Base-by-base conservation (phyloP, 2,113 vertebrate genomes). In the Ammodytes dubius region DNA sequence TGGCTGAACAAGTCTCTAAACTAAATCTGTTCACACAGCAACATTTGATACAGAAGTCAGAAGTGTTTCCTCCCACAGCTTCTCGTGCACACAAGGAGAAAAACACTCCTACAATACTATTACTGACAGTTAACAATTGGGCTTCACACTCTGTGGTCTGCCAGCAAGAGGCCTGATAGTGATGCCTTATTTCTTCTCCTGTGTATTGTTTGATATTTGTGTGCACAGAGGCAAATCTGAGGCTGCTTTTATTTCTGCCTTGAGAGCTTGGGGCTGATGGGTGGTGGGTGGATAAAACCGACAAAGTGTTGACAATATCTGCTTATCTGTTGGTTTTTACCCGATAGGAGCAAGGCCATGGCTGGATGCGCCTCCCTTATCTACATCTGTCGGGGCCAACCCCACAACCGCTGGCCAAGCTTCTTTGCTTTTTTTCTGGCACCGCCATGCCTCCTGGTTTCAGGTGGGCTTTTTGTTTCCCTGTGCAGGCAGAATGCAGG, bases 251-350 rank as follows among this genome's bases (percentile, higher is more conserved):
- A 64, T 85, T 75, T 70, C 72, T 73, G 12, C 39, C 58, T 64
- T 75, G 68, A 80, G 60, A 61, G 67, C 42, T 71, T 3, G 50
- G 27, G 47, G 77, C 85, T 90, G 85, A 91, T 90, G 80, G 87
- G 79, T 71, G 58, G 60, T 83, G 74, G 77, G 57, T 78, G 84
- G 81, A 87, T 85, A 56, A 87, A 87, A 82, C 27, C 43, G 58
- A 76, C 72, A 83, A 27, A 27, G 74, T 84, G 72, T 90, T 85
- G 82, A 88, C 85, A 87, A 52, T 87, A 80, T 88, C 83, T 82
- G 68, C 85, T 93, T 92, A 94, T 95, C 90, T 92, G 73, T 70
- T 68, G 83, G 84, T 87, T 90, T 91, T 95, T 93, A 94, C 88
- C 93, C 49, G 47, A 85, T 84, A 70, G 83, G 85, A 89, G 86